Evolutionary conservation across 2,888 invertebrate species (phyloP).

Genomic region (Hetaerina titia): DNA sequence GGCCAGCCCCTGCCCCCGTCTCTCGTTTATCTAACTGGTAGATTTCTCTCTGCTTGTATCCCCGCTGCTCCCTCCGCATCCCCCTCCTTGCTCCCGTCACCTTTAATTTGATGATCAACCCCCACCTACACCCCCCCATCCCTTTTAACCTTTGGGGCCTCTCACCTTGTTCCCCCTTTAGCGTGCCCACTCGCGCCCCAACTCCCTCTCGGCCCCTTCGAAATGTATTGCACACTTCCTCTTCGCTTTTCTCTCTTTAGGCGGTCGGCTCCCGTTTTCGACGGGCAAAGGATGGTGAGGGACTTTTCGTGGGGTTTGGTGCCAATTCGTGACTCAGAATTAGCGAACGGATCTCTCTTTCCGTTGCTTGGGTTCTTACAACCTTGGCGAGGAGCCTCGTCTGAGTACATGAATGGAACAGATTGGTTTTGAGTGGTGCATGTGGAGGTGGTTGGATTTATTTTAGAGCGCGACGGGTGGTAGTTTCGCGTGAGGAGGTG

Average conservation of each 20-base stretch:
- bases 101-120: slow-evolving; percentile 19
- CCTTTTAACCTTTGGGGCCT: not conserved
- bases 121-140: not conserved
- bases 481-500: not conserved
- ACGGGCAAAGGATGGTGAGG: not conserved
- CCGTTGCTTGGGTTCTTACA: not conserved
- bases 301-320: not conserved
- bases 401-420: slow-evolving; percentile 65
- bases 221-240: not conserved
- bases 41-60: not conserved
- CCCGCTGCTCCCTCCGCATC: not conserved
- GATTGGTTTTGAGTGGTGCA: slow-evolving; percentile 18
- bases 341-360: slow-evolving; percentile 22
- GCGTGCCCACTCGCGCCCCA: not conserved
- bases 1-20: not conserved
- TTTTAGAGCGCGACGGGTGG: not conserved
- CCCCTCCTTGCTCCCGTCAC: not conserved
- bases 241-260: not conserved
- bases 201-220: not conserved
- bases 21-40: not conserved
- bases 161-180: not conserved
- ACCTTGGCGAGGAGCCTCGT: slow-evolving; percentile 37
- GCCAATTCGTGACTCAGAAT: slow-evolving; percentile 63
- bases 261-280: not conserved
- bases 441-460: not conserved